Conservation (phyloP, 2,113 vertebrate genomes). For the Spermophilus dauricus region DNA sequence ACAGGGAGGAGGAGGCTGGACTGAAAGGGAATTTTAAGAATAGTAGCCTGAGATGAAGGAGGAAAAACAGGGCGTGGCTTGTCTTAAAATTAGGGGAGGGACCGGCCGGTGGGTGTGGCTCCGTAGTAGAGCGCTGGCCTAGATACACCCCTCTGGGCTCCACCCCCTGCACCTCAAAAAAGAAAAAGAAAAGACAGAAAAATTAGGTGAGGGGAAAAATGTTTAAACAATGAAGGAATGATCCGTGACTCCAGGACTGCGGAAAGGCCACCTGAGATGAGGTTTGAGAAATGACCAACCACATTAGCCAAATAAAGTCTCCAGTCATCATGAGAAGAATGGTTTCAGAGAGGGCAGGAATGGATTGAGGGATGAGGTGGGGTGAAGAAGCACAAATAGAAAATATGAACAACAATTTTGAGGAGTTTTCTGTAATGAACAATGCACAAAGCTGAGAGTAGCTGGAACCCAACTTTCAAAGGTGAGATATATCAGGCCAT, state of each 20-base stretch:
- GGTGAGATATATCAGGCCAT: neutral
- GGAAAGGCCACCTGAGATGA: neutral
- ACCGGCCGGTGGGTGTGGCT: too few relatives aligned
- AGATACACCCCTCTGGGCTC: too few relatives aligned
- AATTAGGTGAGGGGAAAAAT: neutral
- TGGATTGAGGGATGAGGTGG: rapidly evolving
- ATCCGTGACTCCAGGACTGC: neutral
- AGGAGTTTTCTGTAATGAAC: neutral
- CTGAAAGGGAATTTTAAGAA: neutral
- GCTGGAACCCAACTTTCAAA: neutral
- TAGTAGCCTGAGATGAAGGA: neutral
- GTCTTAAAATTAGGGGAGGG: neutral
- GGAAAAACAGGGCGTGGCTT: neutral
- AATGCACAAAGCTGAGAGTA: neutral
- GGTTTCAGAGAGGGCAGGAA: neutral
- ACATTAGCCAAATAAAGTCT: neutral
- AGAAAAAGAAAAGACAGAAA: neutral
- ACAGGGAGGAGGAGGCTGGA: neutral
- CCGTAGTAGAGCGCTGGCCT: too few relatives aligned
- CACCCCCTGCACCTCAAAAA: neutral
- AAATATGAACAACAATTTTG: neutral
- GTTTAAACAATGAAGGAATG: neutral
- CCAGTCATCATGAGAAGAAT: rapidly evolving
- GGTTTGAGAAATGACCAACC: neutral
- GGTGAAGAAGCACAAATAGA: neutral